phyloP scores from a whole-genome alignment of 92 coral and sea anemone species.

The Plumapathes pennacea region DNA sequence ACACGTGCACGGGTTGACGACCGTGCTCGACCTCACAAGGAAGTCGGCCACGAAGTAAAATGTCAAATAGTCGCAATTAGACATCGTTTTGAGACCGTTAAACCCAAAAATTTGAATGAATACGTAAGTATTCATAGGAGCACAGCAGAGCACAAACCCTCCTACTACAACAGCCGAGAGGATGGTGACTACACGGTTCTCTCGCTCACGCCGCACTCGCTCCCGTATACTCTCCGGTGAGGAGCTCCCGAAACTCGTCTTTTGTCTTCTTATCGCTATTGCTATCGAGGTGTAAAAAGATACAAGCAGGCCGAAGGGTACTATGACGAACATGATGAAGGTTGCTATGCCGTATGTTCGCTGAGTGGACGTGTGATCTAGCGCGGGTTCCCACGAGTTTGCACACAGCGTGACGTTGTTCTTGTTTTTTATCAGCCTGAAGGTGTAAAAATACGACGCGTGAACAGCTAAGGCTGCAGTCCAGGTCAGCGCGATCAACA shows the following conservation, averaged over 20 bases:
- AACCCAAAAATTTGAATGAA: background rate
- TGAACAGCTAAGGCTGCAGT: background rate
- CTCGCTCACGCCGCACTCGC: no score
- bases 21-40: no score
- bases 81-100: no score
- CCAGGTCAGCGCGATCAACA: background rate
- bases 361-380: background rate
- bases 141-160: background rate
- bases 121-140: background rate
- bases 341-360: background rate
- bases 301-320: background rate
- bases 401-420: background rate
- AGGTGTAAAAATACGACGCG: constrained; percentile 4
- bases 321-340: background rate
- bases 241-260: background rate
- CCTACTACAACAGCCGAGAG: background rate
- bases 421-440: background rate
- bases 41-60: no score
- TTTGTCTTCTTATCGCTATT: background rate
- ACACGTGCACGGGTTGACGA: no score
- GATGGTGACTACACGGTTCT: no score
- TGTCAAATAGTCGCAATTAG: no score
- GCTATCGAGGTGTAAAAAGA: background rate
- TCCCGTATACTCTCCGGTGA: background rate
- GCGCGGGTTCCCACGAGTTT: background rate